Conservation (phyloP, 2,113 vertebrate genomes). For the Meriones unguiculatus region DNA sequence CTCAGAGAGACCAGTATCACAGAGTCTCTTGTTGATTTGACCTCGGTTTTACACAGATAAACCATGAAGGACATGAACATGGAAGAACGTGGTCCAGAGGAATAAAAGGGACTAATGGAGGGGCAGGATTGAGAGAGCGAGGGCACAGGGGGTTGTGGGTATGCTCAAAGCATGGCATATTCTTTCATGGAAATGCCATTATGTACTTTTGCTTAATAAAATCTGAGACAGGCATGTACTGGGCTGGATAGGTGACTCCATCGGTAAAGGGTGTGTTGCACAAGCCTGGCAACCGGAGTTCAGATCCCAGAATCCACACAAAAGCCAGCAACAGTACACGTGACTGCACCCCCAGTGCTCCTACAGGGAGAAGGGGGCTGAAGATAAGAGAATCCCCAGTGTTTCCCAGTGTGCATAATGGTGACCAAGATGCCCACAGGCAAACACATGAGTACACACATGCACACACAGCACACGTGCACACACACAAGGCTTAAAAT, state of each 20-base stretch:
- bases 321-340: not conserved
- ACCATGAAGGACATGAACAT: not conserved
- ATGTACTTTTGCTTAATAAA: not conserved
- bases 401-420: not conserved
- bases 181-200: not conserved
- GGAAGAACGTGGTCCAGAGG: not conserved
- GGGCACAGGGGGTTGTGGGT: not conserved
- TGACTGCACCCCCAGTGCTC: not conserved
- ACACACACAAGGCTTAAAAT: not conserved
- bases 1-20: not conserved
- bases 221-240: not conserved
- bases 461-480: not conserved
- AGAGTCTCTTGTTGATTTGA: not conserved
- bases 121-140: too few species aligned
- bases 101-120: too few species aligned
- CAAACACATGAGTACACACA: not conserved
- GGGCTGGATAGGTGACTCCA: not conserved
- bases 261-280: too few species aligned
- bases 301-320: not conserved
- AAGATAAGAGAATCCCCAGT: not conserved
- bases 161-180: not conserved
- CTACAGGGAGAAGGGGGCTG: not conserved
- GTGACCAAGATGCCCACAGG: not conserved
- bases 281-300: not conserved
- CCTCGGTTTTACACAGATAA: too few species aligned